These are phyloP conservation scores for Semotilus atromaculatus DNA, from an alignment of 2,797 vertebrate genomes.

Conservation along the genomic window DNA sequence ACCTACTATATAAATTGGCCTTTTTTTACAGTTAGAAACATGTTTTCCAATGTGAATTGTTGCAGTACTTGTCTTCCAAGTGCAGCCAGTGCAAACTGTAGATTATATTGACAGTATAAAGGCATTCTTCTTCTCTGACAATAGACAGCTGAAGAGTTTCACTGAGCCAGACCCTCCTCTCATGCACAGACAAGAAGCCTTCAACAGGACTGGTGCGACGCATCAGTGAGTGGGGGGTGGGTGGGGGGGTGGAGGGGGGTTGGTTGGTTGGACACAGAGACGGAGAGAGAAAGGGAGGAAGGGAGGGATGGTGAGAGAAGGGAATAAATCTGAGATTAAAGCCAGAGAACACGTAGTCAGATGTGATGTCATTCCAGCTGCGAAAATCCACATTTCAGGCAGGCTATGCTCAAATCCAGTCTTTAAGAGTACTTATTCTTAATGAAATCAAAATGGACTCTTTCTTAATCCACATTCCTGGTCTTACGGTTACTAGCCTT, in stretches of 20 bases:
- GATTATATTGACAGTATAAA: conserved; percentile 30
- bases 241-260: too few relatives aligned
- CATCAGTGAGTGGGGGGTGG: conserved; percentile 2
- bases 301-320: conserved; percentile 22
- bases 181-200: conserved; percentile 25
- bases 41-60: conserved; percentile 12
- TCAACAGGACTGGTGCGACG: conserved; percentile 24
- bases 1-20: neutral
- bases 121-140: conserved; percentile 36
- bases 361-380: conserved; percentile 50
- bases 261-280: conserved; percentile 17
- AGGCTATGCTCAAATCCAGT: conserved; percentile 22
- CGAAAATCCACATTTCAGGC: conserved; percentile 20
- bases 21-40: neutral
- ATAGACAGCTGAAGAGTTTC: conserved; percentile 45
- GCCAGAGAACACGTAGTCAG: conserved; percentile 30
- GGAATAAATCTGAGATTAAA: conserved; percentile 42
- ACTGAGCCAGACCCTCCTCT: conserved; percentile 22
- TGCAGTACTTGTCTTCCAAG: conserved; percentile 22
- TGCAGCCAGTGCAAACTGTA: conserved; percentile 11
- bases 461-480: neutral
- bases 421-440: neutral
- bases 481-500: neutral
- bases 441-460: neutral
- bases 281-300: conserved; percentile 1